Percentiles rank a stretch among this genome's conserved stretches.
Evolutionary conservation across 2,797 vertebrate species (phyloP).

Genomic region (Myotis planiceps): DNA sequence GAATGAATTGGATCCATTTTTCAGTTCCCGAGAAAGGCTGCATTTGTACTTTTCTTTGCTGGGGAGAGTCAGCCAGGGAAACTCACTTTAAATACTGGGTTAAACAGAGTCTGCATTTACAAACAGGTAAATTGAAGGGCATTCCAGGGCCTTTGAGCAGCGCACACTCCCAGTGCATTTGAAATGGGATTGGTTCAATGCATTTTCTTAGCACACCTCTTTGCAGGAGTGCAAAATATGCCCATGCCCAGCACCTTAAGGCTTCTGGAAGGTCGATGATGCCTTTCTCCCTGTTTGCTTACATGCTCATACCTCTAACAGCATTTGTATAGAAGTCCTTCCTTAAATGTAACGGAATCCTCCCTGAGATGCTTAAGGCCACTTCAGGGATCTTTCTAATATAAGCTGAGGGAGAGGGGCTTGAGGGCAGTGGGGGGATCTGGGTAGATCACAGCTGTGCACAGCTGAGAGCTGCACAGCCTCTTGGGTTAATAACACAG

Average conservation of each 20-base stretch:
- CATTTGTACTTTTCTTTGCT: neutral
- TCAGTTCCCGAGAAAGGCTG: constrained; percentile 7
- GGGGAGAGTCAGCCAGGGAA: neutral
- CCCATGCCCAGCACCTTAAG: neutral
- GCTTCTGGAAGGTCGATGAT: neutral
- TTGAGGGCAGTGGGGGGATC: neutral
- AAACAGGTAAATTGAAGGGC: constrained; percentile 45
- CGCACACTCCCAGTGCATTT: neutral
- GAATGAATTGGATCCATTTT: neutral
- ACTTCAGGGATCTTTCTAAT: neutral
- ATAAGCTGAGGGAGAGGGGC: neutral
- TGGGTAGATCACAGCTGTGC: neutral
- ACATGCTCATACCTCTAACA: neutral
- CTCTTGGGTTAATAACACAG: neutral
- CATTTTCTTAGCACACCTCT: constrained; percentile 33
- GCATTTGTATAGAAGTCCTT: neutral
- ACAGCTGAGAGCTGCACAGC: neutral
- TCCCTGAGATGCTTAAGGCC: neutral
- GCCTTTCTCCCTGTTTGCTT: neutral
- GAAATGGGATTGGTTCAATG: neutral
- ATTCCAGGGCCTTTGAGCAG: neutral
- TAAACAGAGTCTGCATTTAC: constrained; percentile 57
- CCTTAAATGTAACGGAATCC: neutral
- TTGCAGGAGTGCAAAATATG: constrained; percentile 57
- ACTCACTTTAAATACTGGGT: neutral